Conservation (phyloP, 2,888 invertebrate genomes). For the Mythimna impura region DNA sequence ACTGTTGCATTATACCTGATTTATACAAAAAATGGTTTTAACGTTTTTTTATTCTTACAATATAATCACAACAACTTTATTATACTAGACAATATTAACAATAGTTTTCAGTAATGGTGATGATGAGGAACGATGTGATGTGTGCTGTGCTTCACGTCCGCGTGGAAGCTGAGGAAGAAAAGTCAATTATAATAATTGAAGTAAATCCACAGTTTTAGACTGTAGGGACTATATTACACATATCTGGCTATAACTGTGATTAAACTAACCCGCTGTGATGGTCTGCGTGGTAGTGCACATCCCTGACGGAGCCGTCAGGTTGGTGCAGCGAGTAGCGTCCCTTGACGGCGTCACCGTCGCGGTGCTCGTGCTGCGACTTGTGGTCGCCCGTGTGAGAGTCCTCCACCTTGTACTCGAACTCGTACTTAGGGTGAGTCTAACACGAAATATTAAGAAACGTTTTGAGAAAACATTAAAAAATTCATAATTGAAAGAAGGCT, state of each 20-base stretch:
- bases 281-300: constrained; percentile 88
- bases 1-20: too few species aligned
- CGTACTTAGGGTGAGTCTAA: constrained; percentile 86
- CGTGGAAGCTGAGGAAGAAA: constrained; percentile 72
- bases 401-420: constrained; percentile 88
- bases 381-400: constrained; percentile 90
- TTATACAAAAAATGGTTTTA: background rate
- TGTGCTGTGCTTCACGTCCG: constrained; percentile 71
- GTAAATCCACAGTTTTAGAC: background rate
- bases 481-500: background rate
- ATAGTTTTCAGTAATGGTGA: constrained; percentile 57
- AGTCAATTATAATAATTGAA: background rate
- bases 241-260: too few species aligned
- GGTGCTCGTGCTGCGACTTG: constrained; percentile 86
- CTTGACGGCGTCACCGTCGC: constrained; percentile 85
- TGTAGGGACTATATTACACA: too few species aligned
- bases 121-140: constrained; percentile 72
- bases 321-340: constrained; percentile 80
- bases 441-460: background rate
- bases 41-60: background rate
- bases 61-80: background rate
- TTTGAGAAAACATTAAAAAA: background rate
- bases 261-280: constrained; percentile 42
- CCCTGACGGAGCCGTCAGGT: constrained; percentile 87
- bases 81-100: background rate